These are phyloP conservation scores for Myiopsitta monachus DNA, from an alignment of 2,113 vertebrate genomes.

Conservation along the genomic window DNA sequence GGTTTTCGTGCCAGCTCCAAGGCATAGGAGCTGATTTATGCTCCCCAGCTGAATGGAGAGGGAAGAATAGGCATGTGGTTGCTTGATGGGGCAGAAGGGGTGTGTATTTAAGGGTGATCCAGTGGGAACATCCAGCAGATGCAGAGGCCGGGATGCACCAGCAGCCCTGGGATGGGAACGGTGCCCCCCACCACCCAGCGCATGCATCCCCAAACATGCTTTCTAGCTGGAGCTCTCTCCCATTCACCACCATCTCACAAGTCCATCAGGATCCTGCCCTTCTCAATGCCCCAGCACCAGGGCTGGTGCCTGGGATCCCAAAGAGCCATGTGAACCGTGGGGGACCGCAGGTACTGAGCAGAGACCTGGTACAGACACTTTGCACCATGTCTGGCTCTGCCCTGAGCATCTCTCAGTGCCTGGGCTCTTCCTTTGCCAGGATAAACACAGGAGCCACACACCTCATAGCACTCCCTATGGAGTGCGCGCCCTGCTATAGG, in stretches of 20 bases:
- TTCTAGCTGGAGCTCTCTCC: not conserved
- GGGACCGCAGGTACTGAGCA: no score
- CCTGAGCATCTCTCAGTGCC: not conserved
- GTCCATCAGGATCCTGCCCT: not conserved
- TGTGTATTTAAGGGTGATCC: not conserved
- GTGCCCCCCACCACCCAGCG: accelerated
- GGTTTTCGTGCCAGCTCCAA: accelerated
- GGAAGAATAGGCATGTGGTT: accelerated
- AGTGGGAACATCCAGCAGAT: not conserved
- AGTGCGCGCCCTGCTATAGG: accelerated
- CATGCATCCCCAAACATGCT: accelerated
- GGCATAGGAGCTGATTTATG: accelerated
- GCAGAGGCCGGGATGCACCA: accelerated
- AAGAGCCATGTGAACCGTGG: not conserved
- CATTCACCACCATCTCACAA: not conserved
- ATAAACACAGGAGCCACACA: not conserved
- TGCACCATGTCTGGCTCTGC: not conserved
- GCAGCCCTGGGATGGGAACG: accelerated
- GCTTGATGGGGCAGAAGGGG: not conserved
- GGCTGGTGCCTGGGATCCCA: not conserved
- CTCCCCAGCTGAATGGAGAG: not conserved
- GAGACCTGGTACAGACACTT: not conserved
- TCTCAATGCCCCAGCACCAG: accelerated
- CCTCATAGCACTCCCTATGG: accelerated
- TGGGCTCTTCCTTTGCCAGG: not conserved